Conservation (phyloP, 1,140 invertebrate species). For the Pseudomyrmex cubaensis region DNA sequence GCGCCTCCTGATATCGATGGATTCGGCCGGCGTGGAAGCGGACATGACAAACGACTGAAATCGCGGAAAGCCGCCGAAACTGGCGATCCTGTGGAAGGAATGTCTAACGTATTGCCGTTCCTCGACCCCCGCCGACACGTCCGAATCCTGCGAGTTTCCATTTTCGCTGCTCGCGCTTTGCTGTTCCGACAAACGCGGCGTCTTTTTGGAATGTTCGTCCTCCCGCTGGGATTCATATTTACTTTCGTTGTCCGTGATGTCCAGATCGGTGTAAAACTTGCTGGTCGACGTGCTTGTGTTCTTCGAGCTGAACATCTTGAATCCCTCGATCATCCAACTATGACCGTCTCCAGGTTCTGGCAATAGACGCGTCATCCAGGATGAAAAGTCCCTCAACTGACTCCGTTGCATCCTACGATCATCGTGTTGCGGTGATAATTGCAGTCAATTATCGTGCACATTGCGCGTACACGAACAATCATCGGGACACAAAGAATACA, state of each 20-base stretch:
- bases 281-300: constrained; percentile 76
- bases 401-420: constrained; percentile 80
- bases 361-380: constrained; percentile 80
- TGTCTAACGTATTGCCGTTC: constrained; percentile 78
- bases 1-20: constrained; percentile 68
- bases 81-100: constrained; percentile 81
- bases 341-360: constrained; percentile 78
- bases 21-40: constrained; percentile 75
- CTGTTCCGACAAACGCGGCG: constrained; percentile 75
- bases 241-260: constrained; percentile 73
- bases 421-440: constrained; percentile 25
- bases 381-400: constrained; percentile 81
- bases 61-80: constrained; percentile 80
- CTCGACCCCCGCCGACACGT: constrained; percentile 73
- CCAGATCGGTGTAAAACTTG: constrained; percentile 82
- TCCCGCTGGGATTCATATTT: constrained; percentile 56
- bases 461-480: background rate
- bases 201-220: constrained; percentile 65
- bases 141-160: constrained; percentile 80
- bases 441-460: constrained; percentile 34
- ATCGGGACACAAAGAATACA: background rate
- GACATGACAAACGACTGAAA: constrained; percentile 83
- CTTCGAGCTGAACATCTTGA: constrained; percentile 83
- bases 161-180: constrained; percentile 77
- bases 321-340: constrained; percentile 63